Conservation (phyloP, 1,140 invertebrate species). For the Melanaphis sacchari region DNA sequence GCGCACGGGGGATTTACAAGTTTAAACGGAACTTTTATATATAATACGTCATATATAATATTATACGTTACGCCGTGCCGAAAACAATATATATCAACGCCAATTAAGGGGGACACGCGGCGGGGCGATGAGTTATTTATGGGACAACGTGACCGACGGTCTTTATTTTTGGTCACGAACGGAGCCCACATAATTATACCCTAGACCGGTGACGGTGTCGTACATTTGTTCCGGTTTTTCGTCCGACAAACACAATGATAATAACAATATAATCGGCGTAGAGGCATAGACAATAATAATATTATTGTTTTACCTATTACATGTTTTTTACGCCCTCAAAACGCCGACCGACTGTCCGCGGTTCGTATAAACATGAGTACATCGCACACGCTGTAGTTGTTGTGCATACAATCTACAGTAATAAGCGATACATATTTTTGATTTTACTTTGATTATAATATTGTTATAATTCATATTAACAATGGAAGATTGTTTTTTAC, state of each 20-base stretch:
- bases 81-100: conserved; percentile 49
- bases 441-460: neutral
- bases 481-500: neutral
- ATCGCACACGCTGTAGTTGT: too few relatives aligned
- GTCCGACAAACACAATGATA: neutral
- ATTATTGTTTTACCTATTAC: neutral
- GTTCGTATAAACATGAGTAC: too few relatives aligned
- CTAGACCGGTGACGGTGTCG: too few relatives aligned
- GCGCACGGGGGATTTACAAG: conserved; percentile 25
- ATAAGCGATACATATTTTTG: neutral
- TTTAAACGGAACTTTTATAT: conserved; percentile 40
- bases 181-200: neutral
- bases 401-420: neutral
- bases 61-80: neutral
- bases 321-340: too few relatives aligned
- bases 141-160: conserved; percentile 46
- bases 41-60: neutral
- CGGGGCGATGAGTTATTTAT: conserved; percentile 43
- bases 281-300: neutral
- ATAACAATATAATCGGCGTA: neutral
- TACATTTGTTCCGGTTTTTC: conserved; percentile 32
- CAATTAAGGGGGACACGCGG: conserved; percentile 31
- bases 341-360: too few relatives aligned
- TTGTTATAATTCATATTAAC: neutral
- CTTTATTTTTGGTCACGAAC: conserved; percentile 53